Percentiles rank a stretch among this genome's conserved stretches.
Evolutionary conservation across 1,140 invertebrate species (phyloP).

Genomic region (Episyrphus balteatus): DNA sequence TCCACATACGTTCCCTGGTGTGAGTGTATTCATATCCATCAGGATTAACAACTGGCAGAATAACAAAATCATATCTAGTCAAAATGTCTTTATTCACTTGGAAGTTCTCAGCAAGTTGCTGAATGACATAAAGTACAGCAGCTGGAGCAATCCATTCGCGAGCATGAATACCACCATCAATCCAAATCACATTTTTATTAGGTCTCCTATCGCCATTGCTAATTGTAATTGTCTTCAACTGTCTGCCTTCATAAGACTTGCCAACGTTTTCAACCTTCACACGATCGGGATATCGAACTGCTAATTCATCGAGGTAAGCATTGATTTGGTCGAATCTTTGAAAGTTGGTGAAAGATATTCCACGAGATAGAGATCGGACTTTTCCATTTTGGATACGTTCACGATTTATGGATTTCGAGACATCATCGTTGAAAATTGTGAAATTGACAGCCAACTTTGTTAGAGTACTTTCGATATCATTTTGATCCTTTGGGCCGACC

Average conservation of each 20-base stretch:
- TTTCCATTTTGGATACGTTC: constrained; percentile 4
- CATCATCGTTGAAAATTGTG: constrained; percentile 16
- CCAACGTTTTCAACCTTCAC: constrained; percentile 32
- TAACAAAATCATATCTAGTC: constrained; percentile 42
- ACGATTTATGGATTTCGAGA: constrained; percentile 8
- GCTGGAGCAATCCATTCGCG: constrained; percentile 56
- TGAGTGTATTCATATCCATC: constrained; percentile 22
- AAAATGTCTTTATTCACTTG: constrained; percentile 30
- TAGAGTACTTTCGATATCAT: constrained; percentile 15
- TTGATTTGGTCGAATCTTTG: constrained; percentile 29
- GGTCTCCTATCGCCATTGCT: constrained; percentile 24
- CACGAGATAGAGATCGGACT: constrained; percentile 12
- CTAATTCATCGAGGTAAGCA: constrained; percentile 34
- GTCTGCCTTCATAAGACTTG: constrained; percentile 35
- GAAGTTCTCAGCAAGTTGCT: constrained; percentile 41
- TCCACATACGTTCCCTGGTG: constrained; percentile 34
- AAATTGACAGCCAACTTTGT: constrained; percentile 12
- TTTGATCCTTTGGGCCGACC: constrained; percentile 25
- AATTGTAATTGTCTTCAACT: constrained; percentile 39
- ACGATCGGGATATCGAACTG: constrained; percentile 23
- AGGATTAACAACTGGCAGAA: constrained; percentile 40
- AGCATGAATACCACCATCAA: constrained; percentile 45
- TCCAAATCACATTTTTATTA: constrained; percentile 38
- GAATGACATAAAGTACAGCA: constrained; percentile 45
- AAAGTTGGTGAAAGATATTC: too few relatives aligned